These are phyloP conservation scores for Drosophila demipolita DNA, from an alignment of 2,888 invertebrate genomes.

Conservation along the genomic window DNA sequence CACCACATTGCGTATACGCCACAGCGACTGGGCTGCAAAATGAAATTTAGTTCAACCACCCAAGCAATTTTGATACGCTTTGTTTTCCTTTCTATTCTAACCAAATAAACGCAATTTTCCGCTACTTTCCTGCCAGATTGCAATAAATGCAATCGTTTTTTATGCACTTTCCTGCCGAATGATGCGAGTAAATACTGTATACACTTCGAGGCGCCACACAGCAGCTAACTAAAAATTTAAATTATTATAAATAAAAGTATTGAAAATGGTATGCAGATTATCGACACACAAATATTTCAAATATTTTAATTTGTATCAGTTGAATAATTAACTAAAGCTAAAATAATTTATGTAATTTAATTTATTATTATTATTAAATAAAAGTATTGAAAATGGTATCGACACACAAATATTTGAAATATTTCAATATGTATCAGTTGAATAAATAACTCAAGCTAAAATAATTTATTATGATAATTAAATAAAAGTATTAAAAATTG, in stretches of 20 bases:
- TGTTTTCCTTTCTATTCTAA: conserved; percentile 41
- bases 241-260: background rate
- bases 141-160: conserved; percentile 63
- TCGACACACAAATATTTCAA: background rate
- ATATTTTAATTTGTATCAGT: too few relatives aligned
- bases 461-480: background rate
- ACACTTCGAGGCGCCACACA: conserved; percentile 34
- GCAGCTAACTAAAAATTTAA: background rate
- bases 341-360: background rate
- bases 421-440: too few relatives aligned
- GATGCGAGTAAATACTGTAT: conserved; percentile 7
- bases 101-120: conserved; percentile 58
- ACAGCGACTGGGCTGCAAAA: conserved; percentile 24
- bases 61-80: conserved; percentile 22
- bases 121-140: conserved; percentile 31
- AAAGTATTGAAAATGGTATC: too few relatives aligned
- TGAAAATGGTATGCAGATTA: background rate
- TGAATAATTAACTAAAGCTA: background rate
- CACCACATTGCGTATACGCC: conserved; percentile 69
- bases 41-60: conserved; percentile 62
- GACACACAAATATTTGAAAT: too few relatives aligned
- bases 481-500: background rate
- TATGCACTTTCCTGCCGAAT: conserved; percentile 54
- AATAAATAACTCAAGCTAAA: too few relatives aligned
- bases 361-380: too few relatives aligned